phyloP scores from a whole-genome alignment of 92 coral and sea anemone species.

The Phymanthus crucifer region DNA sequence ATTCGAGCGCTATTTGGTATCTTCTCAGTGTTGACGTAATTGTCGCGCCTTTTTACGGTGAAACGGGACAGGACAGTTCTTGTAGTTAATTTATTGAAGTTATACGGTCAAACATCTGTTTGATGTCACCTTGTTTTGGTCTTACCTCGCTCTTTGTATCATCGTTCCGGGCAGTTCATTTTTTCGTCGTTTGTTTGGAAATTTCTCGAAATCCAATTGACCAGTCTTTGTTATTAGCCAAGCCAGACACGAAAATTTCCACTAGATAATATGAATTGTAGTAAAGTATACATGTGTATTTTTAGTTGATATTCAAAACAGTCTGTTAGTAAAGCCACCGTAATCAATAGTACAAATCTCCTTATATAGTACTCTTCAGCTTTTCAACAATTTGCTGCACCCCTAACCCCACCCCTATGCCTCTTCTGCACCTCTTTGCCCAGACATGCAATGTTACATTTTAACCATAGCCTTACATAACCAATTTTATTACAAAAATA shows the following conservation, averaged over 20 bases:
- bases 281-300: background rate
- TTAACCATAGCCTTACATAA: background rate
- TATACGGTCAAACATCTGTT: conserved; percentile 12
- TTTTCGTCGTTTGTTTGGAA: background rate
- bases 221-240: background rate
- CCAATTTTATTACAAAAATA: background rate
- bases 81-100: conserved; percentile 5
- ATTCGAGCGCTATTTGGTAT: conserved; percentile 28
- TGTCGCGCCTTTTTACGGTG: conserved; percentile 39
- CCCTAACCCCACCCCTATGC: background rate
- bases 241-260: background rate
- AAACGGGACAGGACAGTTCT: conserved; percentile 37
- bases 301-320: background rate
- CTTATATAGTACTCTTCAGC: background rate
- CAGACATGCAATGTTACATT: background rate
- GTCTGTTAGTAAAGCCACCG: background rate
- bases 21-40: conserved; percentile 34
- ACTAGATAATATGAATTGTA: background rate
- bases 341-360: background rate
- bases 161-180: background rate
- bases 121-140: background rate
- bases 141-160: background rate
- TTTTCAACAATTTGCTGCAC: background rate
- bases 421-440: background rate
- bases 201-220: background rate